A percentile compares a stretch with the other conserved stretches of the same genome.
These are phyloP conservation scores for Muntiacus muntjak DNA, from an alignment of 2,113 vertebrate genomes.

Conservation along the genomic window DNA sequence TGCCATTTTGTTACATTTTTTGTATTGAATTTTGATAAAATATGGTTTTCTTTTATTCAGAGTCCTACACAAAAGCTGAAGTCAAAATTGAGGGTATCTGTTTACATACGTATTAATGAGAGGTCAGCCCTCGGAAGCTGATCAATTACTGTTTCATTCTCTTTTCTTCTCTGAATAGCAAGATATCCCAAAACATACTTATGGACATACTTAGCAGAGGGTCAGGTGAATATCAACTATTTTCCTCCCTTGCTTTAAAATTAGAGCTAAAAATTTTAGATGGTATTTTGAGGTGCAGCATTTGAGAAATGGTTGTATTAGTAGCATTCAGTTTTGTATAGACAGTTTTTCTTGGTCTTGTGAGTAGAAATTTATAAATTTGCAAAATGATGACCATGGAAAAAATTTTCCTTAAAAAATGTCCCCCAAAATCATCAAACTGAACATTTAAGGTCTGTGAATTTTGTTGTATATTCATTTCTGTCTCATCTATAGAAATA, in stretches of 20 bases:
- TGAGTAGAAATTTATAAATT: not conserved
- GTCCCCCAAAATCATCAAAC: not conserved
- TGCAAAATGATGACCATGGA: not conserved
- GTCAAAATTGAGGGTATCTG: not conserved
- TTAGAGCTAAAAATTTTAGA: not conserved
- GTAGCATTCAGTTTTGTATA: not conserved
- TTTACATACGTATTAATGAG: not conserved
- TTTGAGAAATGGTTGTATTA: constrained; percentile 11
- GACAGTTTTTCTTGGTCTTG: not conserved
- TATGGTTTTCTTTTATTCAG: constrained; percentile 35
- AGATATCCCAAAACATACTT: not conserved
- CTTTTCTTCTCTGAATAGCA: constrained; percentile 12
- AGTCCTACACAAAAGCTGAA: not conserved
- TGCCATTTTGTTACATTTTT: constrained; percentile 42
- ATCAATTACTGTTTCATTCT: not conserved
- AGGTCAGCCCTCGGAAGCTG: not conserved
- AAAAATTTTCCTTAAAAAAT: not conserved
- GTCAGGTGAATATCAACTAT: not conserved
- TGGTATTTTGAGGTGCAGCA: not conserved
- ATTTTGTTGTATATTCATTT: not conserved
- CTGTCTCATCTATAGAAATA: not conserved
- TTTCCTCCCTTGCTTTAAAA: constrained; percentile 20
- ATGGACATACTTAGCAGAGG: not conserved
- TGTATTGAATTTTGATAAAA: constrained; percentile 22
- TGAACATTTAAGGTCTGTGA: not conserved